These are phyloP conservation scores for Plusia festucae DNA, from an alignment of 2,888 invertebrate genomes.

Conservation along the genomic window DNA sequence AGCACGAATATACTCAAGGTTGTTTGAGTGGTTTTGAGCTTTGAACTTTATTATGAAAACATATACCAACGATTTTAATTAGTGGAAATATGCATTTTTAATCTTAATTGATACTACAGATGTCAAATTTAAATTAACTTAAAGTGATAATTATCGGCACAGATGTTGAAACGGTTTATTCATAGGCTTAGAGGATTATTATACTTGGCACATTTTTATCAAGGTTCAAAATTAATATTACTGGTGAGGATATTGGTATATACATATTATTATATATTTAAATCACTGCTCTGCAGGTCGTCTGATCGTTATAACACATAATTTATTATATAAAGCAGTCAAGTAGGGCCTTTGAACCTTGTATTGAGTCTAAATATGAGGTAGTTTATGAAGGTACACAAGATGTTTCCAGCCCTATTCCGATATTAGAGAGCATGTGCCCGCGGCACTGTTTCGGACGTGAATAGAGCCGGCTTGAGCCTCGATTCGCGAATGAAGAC, in stretches of 20 bases:
- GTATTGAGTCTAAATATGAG: neutral
- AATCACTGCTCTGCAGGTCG: neutral
- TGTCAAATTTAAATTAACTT: neutral
- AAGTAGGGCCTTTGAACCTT: neutral
- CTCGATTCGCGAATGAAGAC: slow-evolving; percentile 69
- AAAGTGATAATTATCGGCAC: neutral
- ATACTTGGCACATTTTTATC: neutral
- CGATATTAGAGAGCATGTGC: slow-evolving; percentile 52
- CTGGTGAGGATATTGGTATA: neutral
- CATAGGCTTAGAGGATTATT: neutral
- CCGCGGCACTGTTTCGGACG: slow-evolving; percentile 67
- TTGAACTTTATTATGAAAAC: slow-evolving; percentile 1
- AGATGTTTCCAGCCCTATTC: slow-evolving; percentile 46
- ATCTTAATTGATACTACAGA: neutral
- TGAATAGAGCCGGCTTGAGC: slow-evolving; percentile 63
- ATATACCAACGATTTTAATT: neutral
- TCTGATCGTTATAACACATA: neutral
- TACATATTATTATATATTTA: no score
- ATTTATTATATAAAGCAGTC: neutral
- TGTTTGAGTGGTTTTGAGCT: slow-evolving; percentile 2
- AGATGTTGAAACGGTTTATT: neutral
- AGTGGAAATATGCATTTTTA: slow-evolving; percentile 1
- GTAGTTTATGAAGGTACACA: neutral
- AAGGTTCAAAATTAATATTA: neutral
- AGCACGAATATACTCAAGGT: slow-evolving; percentile 1